Base-by-base conservation (phyloP, 2,888 invertebrate genomes). In the Cataglyphis albicans region DNA sequence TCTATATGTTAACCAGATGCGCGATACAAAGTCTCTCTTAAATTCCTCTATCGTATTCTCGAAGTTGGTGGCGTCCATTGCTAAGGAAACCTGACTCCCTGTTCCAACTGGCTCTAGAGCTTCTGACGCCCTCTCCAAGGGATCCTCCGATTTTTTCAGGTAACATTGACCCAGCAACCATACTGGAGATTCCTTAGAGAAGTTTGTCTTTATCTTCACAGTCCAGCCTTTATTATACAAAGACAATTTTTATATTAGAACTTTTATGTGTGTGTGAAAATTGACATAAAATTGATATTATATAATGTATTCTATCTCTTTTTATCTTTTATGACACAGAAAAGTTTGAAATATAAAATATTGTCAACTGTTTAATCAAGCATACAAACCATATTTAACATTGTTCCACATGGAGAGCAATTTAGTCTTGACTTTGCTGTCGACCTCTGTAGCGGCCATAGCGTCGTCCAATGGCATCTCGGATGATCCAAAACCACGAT, bases 351-450 rank as follows among this genome's bases (percentile, higher is more conserved):
- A 57, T 70, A 25, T n/a, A 52, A 61, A 41, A 67, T 38, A 61
- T 35, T 65, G 21, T 25, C 0, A 68, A 52, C 3, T 35, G 80
- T 57, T 12, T 70, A 61, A 64, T n/a, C 18, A n/a, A 64, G 48
- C 38, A 70, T 83, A 93, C 95, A 93, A 95, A 95, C 97, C 98
- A 95, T 98, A 98, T 95, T 98, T 98, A 83, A 98, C 97, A 95
- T 98, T 98, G 94, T 98, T 98, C 98, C 98, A 98, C 96, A 98
- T 97, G 59, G 98, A 98, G 92, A 98, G 95, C 74, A 98, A 94
- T 87, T 97, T 97, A 38, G 97, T 97, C 94, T 98, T 98, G 88
- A 98, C 96, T 95, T 97, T 98, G 91, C 96, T 96, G 94, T 97
- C 97, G 81, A 96, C 96, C 92, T 97, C 97, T 29, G 95, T 92